phyloP scores from a whole-genome alignment of 2,888 invertebrate genomes.

The Zygothrica quintamaculata region DNA sequence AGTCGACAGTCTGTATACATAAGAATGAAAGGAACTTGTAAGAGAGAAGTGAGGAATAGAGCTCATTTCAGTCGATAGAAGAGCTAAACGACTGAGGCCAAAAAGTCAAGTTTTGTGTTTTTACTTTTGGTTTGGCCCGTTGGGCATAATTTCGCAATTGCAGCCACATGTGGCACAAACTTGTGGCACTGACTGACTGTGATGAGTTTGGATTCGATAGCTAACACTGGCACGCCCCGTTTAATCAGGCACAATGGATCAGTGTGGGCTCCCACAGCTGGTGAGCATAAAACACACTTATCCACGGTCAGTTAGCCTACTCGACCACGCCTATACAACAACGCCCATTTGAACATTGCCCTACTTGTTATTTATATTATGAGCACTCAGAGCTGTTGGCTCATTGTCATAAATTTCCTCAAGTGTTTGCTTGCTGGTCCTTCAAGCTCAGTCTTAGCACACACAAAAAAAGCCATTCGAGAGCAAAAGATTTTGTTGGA shows the following conservation, averaged over 20 bases:
- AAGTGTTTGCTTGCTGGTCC: constrained; percentile 68
- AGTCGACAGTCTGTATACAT: constrained; percentile 41
- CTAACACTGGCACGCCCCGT: constrained; percentile 46
- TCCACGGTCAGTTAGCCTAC: constrained; percentile 65
- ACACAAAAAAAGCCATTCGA: constrained; percentile 15
- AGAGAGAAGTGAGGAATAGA: background rate
- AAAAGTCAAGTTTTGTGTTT: constrained; percentile 57
- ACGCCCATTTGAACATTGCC: constrained; percentile 56
- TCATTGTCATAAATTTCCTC: constrained; percentile 77
- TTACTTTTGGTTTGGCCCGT: constrained; percentile 60
- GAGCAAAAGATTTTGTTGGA: constrained; percentile 53
- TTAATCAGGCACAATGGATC: constrained; percentile 61
- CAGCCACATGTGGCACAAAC: constrained; percentile 67
- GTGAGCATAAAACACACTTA: constrained; percentile 67
- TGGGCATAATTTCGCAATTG: constrained; percentile 82
- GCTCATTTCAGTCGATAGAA: constrained; percentile 25
- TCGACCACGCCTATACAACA: constrained; percentile 51
- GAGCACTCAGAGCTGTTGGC: constrained; percentile 78
- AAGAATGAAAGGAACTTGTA: constrained; percentile 56
- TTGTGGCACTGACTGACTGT: background rate
- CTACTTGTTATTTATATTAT: constrained; percentile 77
- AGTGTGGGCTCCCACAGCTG: constrained; percentile 40
- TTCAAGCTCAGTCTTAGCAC: constrained; percentile 3
- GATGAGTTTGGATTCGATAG: too few relatives aligned
- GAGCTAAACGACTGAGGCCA: constrained; percentile 48